Conservation (phyloP, 2,888 invertebrate genomes). For the Pseudeuparius sepicola region DNA sequence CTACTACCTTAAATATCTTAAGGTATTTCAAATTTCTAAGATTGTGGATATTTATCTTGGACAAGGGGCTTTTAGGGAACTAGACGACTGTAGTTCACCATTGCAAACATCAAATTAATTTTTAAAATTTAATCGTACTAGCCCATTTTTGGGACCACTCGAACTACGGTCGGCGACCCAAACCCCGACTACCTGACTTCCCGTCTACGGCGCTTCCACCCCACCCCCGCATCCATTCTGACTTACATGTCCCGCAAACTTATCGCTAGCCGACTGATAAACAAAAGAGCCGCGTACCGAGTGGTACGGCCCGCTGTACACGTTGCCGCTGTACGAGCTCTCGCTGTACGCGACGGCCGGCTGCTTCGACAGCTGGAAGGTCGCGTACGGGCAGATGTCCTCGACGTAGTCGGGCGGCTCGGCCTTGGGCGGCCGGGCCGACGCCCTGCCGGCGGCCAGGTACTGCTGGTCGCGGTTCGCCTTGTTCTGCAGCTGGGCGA, state of each 20-base stretch:
- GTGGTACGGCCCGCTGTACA: conserved; percentile 79
- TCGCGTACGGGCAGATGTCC: conserved; percentile 88
- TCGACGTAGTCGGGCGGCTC: conserved; percentile 72
- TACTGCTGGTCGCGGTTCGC: conserved; percentile 71
- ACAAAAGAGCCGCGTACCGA: conserved; percentile 80
- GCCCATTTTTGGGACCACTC: too few species aligned
- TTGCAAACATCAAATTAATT: too few species aligned
- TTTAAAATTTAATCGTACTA: too few species aligned
- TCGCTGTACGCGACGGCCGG: conserved; percentile 83
- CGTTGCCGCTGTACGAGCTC: conserved; percentile 83
- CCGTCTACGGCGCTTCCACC: too few species aligned
- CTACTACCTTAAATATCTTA: too few species aligned
- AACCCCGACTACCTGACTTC: too few species aligned
- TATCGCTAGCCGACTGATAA: conserved; percentile 69
- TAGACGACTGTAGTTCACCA: too few species aligned
- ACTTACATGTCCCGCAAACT: conserved; percentile 64
- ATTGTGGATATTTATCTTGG: too few species aligned
- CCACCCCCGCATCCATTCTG: too few species aligned
- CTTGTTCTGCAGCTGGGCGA: conserved; percentile 71
- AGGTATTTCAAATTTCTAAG: too few species aligned
- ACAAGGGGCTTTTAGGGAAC: too few species aligned
- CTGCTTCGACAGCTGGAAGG: conserved; percentile 75
- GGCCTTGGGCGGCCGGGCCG: conserved; percentile 37
- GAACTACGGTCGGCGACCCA: too few species aligned
- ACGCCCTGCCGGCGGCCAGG: conserved; percentile 51